These are phyloP conservation scores for Sebastes elongatus DNA, from an alignment of 2,797 vertebrate genomes.

Conservation along the genomic window DNA sequence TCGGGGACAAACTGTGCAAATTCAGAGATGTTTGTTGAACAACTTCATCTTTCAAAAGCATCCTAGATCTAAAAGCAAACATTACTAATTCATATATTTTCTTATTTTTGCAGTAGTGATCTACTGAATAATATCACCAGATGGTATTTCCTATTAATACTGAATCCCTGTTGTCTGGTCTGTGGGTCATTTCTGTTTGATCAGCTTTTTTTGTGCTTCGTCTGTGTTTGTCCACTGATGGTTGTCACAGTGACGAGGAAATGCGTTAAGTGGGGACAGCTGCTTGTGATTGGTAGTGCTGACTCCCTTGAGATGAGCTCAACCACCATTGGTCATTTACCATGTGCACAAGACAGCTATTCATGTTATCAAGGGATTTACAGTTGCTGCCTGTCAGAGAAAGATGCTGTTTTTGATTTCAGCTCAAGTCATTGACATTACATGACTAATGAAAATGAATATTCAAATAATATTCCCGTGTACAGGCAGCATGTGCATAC, in stretches of 20 bases:
- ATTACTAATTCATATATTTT: background rate
- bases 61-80: background rate
- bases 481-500: no score
- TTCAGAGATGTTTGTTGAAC: slow-evolving; percentile 6
- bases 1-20: slow-evolving; percentile 7
- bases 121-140: background rate
- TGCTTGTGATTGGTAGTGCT: slow-evolving; percentile 59
- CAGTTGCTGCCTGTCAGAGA: slow-evolving; percentile 11
- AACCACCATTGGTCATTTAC: slow-evolving; percentile 33
- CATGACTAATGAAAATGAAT: rapidly evolving
- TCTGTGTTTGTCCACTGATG: slow-evolving; percentile 46
- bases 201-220: slow-evolving; percentile 3
- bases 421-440: slow-evolving; percentile 7
- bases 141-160: background rate
- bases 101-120: background rate
- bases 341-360: slow-evolving; percentile 57
- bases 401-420: slow-evolving; percentile 17
- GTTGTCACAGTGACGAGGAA: slow-evolving; percentile 70
- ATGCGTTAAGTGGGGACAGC: slow-evolving; percentile 62
- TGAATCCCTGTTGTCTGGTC: background rate
- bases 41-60: slow-evolving; percentile 5
- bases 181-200: slow-evolving; percentile 28
- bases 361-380: slow-evolving; percentile 18
- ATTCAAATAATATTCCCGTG: no score
- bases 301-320: slow-evolving; percentile 38